Conservation (phyloP, 2,797 vertebrate genomes). For the Neosilurus hyrtlii region DNA sequence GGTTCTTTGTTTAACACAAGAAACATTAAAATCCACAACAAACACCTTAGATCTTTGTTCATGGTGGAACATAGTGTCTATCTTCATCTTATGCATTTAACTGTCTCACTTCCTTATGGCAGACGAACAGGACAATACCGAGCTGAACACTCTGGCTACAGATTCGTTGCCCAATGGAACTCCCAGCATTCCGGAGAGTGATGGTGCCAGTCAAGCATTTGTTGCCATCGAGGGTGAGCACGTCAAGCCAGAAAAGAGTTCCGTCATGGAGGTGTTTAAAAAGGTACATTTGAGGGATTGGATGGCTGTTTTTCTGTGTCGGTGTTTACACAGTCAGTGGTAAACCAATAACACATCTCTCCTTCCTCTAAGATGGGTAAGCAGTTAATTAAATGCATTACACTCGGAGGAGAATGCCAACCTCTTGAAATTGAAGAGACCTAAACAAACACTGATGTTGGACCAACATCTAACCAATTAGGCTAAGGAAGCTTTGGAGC, state of each 20-base stretch:
- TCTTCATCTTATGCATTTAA: neutral
- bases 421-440: neutral
- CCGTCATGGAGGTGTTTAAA: constrained; percentile 71
- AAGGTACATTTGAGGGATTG: constrained; percentile 67
- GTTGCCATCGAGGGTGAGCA: constrained; percentile 55
- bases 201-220: constrained; percentile 46
- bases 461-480: neutral
- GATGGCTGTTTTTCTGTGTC: neutral
- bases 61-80: too few species aligned
- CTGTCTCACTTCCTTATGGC: constrained; percentile 40
- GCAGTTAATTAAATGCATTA: neutral
- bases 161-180: constrained; percentile 30
- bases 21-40: neutral
- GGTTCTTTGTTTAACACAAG: neutral
- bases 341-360: neutral
- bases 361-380: neutral
- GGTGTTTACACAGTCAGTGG: too few species aligned
- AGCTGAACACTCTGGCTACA: constrained; percentile 59
- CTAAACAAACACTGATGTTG: neutral
- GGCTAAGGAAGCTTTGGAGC: too few species aligned
- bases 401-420: neutral
- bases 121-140: constrained; percentile 52
- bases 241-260: constrained; percentile 60
- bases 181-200: neutral
- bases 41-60: neutral